These are phyloP conservation scores for Erebia epiphron DNA, from an alignment of 2,888 invertebrate species.

Conservation along the genomic window DNA sequence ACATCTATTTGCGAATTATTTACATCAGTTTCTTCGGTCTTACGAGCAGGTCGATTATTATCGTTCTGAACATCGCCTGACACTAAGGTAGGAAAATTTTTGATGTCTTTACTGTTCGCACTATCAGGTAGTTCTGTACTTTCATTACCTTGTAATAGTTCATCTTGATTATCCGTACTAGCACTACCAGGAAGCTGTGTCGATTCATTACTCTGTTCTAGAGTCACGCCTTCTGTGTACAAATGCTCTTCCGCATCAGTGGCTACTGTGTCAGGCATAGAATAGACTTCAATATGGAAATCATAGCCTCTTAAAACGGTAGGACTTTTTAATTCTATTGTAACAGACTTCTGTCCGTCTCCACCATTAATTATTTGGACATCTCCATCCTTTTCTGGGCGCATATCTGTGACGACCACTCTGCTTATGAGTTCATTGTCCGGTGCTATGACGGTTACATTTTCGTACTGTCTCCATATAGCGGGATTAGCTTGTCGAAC, in stretches of 20 bases:
- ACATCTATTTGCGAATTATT: neutral
- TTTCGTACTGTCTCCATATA: conserved; percentile 61
- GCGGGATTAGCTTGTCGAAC: conserved; percentile 63
- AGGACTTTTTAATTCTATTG: conserved; percentile 69
- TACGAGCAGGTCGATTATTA: conserved; percentile 35
- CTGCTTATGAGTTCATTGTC: conserved; percentile 60
- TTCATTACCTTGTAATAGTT: conserved; percentile 3
- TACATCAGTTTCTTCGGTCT: conserved; percentile 29
- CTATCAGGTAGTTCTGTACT: conserved; percentile 26
- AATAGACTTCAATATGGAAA: conserved; percentile 64
- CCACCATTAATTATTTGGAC: conserved; percentile 66
- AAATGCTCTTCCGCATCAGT: conserved; percentile 34
- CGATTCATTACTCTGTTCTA: neutral
- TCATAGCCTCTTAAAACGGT: conserved; percentile 66
- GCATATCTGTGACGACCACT: conserved; percentile 60
- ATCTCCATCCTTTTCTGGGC: conserved; percentile 69
- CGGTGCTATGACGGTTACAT: conserved; percentile 57
- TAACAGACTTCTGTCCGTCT: conserved; percentile 63
- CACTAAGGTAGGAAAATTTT: conserved; percentile 27
- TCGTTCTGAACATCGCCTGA: conserved; percentile 28
- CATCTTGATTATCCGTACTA: conserved; percentile 14
- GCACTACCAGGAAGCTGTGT: conserved; percentile 5
- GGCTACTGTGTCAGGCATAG: conserved; percentile 41
- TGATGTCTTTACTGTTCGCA: conserved; percentile 12
- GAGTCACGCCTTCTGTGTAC: neutral